phyloP scores from a whole-genome alignment of 2,888 invertebrate species.

The Microctonus hyperodae region DNA sequence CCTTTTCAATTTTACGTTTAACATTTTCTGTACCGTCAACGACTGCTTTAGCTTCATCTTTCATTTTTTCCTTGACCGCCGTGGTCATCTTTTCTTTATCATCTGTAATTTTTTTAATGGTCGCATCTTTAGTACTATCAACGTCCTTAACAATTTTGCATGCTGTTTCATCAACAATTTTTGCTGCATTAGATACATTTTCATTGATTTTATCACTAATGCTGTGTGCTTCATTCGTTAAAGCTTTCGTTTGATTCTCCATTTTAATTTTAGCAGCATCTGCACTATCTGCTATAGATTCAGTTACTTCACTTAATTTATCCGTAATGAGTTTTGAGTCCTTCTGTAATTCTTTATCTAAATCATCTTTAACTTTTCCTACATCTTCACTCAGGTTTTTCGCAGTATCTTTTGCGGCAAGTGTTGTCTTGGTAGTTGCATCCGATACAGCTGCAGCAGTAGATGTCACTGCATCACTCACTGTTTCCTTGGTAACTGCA shows the following conservation, averaged over 20 bases:
- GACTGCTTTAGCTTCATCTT: slow-evolving; percentile 22
- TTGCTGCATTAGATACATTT: neutral
- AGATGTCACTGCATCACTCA: slow-evolving; percentile 60
- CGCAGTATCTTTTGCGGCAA: no score
- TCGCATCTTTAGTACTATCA: neutral
- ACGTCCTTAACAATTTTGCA: neutral
- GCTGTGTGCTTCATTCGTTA: slow-evolving; percentile 27
- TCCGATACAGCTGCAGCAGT: slow-evolving; percentile 24
- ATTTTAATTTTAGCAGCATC: slow-evolving; percentile 34
- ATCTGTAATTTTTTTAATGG: slow-evolving; percentile 28
- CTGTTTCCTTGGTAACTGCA: slow-evolving; percentile 26
- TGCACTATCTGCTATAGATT: slow-evolving; percentile 22
- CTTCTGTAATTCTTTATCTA: slow-evolving; percentile 62
- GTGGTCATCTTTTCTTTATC: no score
- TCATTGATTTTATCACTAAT: slow-evolving; percentile 31
- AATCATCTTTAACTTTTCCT: slow-evolving; percentile 55
- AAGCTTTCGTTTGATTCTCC: slow-evolving; percentile 26
- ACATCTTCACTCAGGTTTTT: no score
- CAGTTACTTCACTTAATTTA: slow-evolving; percentile 20
- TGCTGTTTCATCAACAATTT: neutral
- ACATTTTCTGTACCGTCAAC: slow-evolving; percentile 14
- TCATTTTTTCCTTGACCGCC: slow-evolving; percentile 35
- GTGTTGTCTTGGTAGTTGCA: neutral
- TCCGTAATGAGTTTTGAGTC: slow-evolving; percentile 27
- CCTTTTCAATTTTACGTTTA: slow-evolving; percentile 36